Conservation (phyloP, 2,797 vertebrate species). For the Sebastes vulpes region DNA sequence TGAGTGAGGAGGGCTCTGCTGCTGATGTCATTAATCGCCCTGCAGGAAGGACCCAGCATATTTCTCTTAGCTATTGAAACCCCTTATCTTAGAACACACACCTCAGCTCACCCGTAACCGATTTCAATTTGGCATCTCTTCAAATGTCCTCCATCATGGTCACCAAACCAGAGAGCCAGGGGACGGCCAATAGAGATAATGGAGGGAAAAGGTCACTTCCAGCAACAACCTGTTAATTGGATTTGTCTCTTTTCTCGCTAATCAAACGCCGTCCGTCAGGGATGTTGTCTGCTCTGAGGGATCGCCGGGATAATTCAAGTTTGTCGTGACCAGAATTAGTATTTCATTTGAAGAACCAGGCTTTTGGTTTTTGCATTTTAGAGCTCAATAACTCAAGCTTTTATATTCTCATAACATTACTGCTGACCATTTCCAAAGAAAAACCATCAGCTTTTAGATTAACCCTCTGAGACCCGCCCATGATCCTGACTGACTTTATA, state of each 20-base stretch:
- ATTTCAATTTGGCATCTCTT: conserved; percentile 40
- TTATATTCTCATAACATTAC: background rate
- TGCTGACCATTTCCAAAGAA: background rate
- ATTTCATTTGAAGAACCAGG: background rate
- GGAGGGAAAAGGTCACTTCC: conserved; percentile 57
- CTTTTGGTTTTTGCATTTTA: background rate
- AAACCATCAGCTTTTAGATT: background rate
- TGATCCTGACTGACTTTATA: no score
- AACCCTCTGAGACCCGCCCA: no score
- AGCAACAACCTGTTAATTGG: conserved; percentile 57
- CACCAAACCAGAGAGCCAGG: conserved; percentile 13
- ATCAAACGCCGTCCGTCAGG: conserved; percentile 1
- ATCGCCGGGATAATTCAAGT: background rate
- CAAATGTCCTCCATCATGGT: conserved; percentile 30
- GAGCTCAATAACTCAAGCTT: background rate
- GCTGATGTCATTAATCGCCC: conserved; percentile 52
- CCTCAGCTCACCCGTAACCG: conserved; percentile 28
- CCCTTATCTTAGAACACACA: conserved; percentile 66
- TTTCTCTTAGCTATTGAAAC: conserved; percentile 43
- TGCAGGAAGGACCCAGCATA: conserved; percentile 7
- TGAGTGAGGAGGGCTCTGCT: background rate
- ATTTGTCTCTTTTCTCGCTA: conserved; percentile 26
- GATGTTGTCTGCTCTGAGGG: background rate
- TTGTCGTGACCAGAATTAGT: background rate
- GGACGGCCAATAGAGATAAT: conserved; percentile 2